Evolutionary conservation across 2,113 vertebrate genomes (phyloP).

Genomic region (Crypturellus undulatus): DNA sequence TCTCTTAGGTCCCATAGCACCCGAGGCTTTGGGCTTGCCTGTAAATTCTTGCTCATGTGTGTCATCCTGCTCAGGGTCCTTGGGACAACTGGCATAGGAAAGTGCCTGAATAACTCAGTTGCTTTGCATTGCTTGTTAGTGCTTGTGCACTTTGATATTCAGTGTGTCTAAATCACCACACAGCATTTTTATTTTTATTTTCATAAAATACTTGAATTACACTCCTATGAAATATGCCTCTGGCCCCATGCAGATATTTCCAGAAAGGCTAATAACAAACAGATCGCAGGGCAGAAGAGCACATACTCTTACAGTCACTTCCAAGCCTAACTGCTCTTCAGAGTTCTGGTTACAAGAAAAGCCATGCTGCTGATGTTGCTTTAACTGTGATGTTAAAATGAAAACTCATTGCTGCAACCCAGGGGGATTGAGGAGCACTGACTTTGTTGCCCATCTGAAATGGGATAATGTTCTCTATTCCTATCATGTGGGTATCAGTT

Average conservation of each 20-base stretch:
- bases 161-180: slow-evolving; percentile 68
- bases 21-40: background rate
- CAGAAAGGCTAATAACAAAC: slow-evolving; percentile 79
- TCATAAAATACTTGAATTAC: slow-evolving; percentile 77
- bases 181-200: slow-evolving; percentile 52
- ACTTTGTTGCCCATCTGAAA: slow-evolving; percentile 74
- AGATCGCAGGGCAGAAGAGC: slow-evolving; percentile 74
- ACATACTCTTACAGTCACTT: slow-evolving; percentile 44
- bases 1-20: background rate
- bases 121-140: slow-evolving; percentile 69
- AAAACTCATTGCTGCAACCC: slow-evolving; percentile 71
- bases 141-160: slow-evolving; percentile 63
- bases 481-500: slow-evolving; percentile 72
- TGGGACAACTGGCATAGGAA: background rate
- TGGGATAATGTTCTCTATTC: slow-evolving; percentile 67
- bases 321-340: slow-evolving; percentile 58
- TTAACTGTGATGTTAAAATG: slow-evolving; percentile 73
- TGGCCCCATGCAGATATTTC: slow-evolving; percentile 64
- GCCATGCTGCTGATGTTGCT: slow-evolving; percentile 3
- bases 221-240: slow-evolving; percentile 74
- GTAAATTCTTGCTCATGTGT: background rate
- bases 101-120: background rate
- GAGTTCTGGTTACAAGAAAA: slow-evolving; percentile 58
- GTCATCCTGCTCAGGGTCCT: slow-evolving; percentile 29
- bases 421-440: slow-evolving; percentile 60